Evolutionary conservation across 1,140 invertebrate species (phyloP).

Genomic region (Gryllus bimaculatus): DNA sequence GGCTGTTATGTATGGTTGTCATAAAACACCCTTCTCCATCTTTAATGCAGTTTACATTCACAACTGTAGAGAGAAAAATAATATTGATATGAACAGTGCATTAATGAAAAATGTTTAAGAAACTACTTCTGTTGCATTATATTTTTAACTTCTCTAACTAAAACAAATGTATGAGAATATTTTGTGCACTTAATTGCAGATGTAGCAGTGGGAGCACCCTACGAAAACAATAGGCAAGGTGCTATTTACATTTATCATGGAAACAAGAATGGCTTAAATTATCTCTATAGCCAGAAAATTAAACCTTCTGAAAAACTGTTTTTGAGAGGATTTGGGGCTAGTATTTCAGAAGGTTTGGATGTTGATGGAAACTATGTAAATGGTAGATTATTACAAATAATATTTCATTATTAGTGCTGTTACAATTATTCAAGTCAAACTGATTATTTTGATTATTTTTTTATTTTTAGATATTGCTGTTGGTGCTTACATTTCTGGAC

Average conservation of each 20-base stretch:
- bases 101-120: too few relatives aligned
- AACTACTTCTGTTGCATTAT: too few relatives aligned
- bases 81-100: too few relatives aligned
- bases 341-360: slow-evolving; percentile 7
- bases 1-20: too few relatives aligned
- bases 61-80: too few relatives aligned
- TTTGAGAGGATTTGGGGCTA: neutral
- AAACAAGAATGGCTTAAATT: neutral
- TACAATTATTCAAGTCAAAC: neutral
- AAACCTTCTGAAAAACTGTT: neutral
- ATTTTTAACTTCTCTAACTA: too few relatives aligned
- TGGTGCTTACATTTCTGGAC: slow-evolving; percentile 47
- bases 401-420: neutral
- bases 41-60: too few relatives aligned
- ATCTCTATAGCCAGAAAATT: neutral
- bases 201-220: neutral
- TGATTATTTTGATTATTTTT: too few relatives aligned
- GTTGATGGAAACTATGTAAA: neutral
- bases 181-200: neutral
- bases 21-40: too few relatives aligned
- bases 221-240: neutral
- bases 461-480: slow-evolving; percentile 44
- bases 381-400: neutral
- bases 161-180: too few relatives aligned
- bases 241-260: slow-evolving; percentile 9